Evolutionary conservation across 2,888 invertebrate genomes (phyloP), one percentile per base, ranked within the genome.

Genomic region (Uropetala carovei): DNA sequence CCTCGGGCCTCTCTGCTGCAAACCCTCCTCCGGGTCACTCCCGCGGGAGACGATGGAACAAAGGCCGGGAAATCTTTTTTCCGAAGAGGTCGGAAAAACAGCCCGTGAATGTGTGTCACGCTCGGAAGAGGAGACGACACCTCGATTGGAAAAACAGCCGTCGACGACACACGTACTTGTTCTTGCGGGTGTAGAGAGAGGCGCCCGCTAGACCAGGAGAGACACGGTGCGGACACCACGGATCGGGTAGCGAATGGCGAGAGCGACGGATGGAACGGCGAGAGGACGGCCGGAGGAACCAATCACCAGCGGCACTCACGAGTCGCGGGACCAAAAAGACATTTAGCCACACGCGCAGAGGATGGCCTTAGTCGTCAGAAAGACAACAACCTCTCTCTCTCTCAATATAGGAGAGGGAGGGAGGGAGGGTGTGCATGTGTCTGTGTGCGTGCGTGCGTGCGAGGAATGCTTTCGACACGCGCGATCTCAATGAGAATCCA

Each of bases 361-460:
- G 18, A 27, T 5, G 60, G 18, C 60, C 18, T 75, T 27, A 3
- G 75, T 3, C 18, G 11, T 4, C 75, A 22, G 22, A 75, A 27
- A 22, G 75, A 75, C 75, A 75, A 75, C 75, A 75, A 75, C 75
- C 75, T 75, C 75, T 75, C 68, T 68, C 68, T 68, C 68, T 22
- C 27, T 75, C n/a, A n/a, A n/a, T n/a, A n/a, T n/a, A n/a, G n/a
- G n/a, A n/a, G n/a, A n/a, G 13, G 22, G 10, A 27, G 75, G 22
- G 68, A 18, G 86, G 30, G 86, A 18, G 68, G 0, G 86, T 58
- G 56, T 30, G 43, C 7, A 4, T 10, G 75, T n/a, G 27, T n/a
- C 4, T n/a, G 14, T 16, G 75, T 22, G 75, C n/a, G 27, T 43
- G 82, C 16, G 82, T 82, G 83, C n/a, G 82, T 30, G 82, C 16